These are phyloP conservation scores for Lepus oiostolus DNA, from an alignment of 2,797 vertebrate species.

Conservation along the genomic window DNA sequence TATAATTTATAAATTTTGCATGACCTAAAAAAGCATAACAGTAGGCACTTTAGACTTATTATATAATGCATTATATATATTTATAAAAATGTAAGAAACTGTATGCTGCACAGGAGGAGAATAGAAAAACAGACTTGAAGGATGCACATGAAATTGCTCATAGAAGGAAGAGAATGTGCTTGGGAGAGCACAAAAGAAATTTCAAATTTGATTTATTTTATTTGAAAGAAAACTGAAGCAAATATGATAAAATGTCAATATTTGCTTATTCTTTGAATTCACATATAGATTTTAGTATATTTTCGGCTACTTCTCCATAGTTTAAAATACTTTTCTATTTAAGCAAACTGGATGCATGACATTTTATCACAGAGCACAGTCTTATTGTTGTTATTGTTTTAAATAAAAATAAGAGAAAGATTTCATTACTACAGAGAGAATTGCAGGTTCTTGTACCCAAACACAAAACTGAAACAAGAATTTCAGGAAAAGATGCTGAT, in stretches of 20 bases:
- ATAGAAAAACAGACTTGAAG: not conserved
- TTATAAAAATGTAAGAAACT: conserved; percentile 14
- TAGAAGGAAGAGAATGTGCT: not conserved
- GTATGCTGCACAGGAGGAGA: not conserved
- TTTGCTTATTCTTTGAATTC: not conserved
- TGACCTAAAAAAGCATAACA: not conserved
- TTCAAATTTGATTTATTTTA: conserved; percentile 34
- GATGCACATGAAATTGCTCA: not conserved
- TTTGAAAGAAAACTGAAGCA: conserved; percentile 12
- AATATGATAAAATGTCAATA: not conserved
- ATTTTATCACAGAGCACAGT: not conserved
- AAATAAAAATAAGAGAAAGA: too few species aligned
- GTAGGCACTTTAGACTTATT: not conserved
- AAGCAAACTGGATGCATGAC: not conserved
- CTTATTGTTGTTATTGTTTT: not conserved
- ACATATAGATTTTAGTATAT: not conserved
- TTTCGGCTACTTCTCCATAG: conserved; percentile 26
- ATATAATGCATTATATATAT: not conserved
- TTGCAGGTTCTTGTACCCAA: too few species aligned
- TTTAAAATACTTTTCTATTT: conserved; percentile 16
- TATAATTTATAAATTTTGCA: not conserved
- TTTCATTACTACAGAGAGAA: too few species aligned
- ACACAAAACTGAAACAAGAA: too few species aligned
- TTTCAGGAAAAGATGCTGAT: too few species aligned
- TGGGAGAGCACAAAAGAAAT: not conserved